Percentiles rank a stretch among this genome's conserved stretches.
Evolutionary conservation across 2,113 vertebrate species (phyloP).

Genomic region (Ciconia stormi): DNA sequence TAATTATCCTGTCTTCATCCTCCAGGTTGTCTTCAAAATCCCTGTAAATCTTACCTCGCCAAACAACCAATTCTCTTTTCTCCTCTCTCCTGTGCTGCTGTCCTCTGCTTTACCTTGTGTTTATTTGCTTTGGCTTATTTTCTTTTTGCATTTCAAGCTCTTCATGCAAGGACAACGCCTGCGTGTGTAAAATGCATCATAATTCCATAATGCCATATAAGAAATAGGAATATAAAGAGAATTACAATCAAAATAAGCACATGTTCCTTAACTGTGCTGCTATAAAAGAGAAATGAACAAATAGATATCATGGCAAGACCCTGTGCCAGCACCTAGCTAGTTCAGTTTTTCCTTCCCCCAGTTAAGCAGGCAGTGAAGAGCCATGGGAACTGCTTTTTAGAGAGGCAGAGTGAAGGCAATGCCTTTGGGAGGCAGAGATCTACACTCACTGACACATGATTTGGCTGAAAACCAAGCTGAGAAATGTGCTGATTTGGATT

Average conservation of each 20-base stretch:
- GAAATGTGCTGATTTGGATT: neutral
- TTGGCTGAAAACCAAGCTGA: neutral
- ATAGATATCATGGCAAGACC: neutral
- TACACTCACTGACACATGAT: neutral
- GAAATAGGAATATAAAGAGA: neutral
- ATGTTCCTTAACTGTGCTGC: neutral
- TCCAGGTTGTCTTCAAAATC: conserved; percentile 8
- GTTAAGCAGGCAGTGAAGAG: neutral
- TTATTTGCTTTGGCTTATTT: conserved; percentile 7
- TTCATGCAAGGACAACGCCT: neutral
- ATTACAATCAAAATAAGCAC: neutral
- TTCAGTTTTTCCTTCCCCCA: neutral
- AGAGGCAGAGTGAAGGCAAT: neutral
- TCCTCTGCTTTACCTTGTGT: neutral
- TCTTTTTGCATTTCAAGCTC: neutral
- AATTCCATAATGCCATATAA: neutral
- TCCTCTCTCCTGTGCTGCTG: neutral
- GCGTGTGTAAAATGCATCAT: neutral
- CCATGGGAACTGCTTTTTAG: neutral
- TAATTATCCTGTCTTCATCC: neutral
- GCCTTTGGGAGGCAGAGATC: neutral
- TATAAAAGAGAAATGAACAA: neutral
- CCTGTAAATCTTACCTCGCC: neutral
- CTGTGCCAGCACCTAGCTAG: neutral
- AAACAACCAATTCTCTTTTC: neutral